A percentile compares a stretch with the other conserved stretches of the same genome.
phyloP scores from a whole-genome alignment of 2,797 vertebrate species.

The Rhinichthys osculus region DNA sequence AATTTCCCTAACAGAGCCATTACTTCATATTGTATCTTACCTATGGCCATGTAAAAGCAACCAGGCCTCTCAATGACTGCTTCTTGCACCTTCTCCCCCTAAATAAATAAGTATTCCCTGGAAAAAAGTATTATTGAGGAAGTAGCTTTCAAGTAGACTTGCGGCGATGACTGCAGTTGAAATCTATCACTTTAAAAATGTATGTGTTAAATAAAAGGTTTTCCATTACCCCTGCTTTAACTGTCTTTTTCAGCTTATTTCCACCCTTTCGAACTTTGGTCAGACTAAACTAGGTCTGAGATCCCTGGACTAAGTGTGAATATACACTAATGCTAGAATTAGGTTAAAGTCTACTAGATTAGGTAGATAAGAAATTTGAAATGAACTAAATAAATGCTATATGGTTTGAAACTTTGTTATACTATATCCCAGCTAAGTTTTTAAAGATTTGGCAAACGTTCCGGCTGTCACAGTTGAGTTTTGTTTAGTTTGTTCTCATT shows the following conservation, averaged over 20 bases:
- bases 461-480: no score
- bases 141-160: slow-evolving; percentile 76
- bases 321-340: slow-evolving; percentile 6
- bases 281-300: slow-evolving; percentile 55
- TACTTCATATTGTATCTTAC: slow-evolving; percentile 64
- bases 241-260: slow-evolving; percentile 75
- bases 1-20: slow-evolving; percentile 70
- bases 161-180: slow-evolving; percentile 63
- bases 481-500: no score
- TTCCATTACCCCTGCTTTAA: slow-evolving; percentile 76
- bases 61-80: slow-evolving; percentile 54
- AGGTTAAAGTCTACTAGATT: background rate
- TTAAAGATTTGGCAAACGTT: no score
- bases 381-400: background rate
- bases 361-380: background rate
- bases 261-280: slow-evolving; percentile 68
- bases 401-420: background rate
- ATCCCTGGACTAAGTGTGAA: slow-evolving; percentile 4
- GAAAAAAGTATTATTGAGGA: slow-evolving; percentile 77
- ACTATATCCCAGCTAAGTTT: no score
- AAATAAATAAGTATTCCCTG: slow-evolving; percentile 82
- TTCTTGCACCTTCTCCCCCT: slow-evolving; percentile 75
- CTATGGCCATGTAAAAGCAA: slow-evolving; percentile 62
- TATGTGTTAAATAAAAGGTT: slow-evolving; percentile 76
- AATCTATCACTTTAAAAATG: slow-evolving; percentile 81